A percentile compares a stretch with the other conserved stretches of the same genome.
These are phyloP conservation scores for Cartodere bifasciata DNA, from an alignment of 2,888 invertebrate genomes.

Conservation along the genomic window DNA sequence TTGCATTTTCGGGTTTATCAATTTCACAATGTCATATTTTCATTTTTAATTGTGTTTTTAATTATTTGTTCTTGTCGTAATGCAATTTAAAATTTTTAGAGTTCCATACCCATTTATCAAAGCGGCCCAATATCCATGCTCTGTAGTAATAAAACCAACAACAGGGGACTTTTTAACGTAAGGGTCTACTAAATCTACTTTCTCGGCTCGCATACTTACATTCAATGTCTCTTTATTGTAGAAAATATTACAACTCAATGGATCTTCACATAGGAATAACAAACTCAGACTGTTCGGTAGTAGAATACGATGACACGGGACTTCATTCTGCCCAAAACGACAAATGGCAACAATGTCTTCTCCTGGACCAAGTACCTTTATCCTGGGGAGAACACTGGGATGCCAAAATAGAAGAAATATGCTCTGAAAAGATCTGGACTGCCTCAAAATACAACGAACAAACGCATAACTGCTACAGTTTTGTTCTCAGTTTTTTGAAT, in stretches of 20 bases:
- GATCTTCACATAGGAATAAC: constrained; percentile 88
- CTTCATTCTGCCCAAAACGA: constrained; percentile 41
- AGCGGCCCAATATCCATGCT: constrained; percentile 67
- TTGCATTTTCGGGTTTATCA: too few relatives aligned
- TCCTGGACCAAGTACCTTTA: constrained; percentile 54
- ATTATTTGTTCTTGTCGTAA: not conserved
- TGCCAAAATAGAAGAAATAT: constrained; percentile 47
- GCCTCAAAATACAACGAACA: constrained; percentile 60
- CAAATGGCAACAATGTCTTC: constrained; percentile 56
- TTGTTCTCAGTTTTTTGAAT: constrained; percentile 68
- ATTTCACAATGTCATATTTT: too few relatives aligned
- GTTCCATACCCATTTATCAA: constrained; percentile 79
- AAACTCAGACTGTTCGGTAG: constrained; percentile 63
- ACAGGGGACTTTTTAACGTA: constrained; percentile 78
- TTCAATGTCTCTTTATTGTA: too few relatives aligned
- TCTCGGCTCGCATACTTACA: too few relatives aligned
- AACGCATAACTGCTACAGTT: constrained; percentile 74
- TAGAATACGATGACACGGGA: constrained; percentile 76
- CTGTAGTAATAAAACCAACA: constrained; percentile 78
- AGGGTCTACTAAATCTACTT: constrained; percentile 33
- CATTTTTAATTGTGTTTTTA: too few relatives aligned
- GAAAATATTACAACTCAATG: constrained; percentile 69
- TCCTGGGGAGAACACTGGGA: constrained; percentile 60
- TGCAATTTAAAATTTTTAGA: constrained; percentile 34
- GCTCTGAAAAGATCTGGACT: constrained; percentile 51